Conservation (phyloP, 2,888 invertebrate species). For the Neuroscelio doddi region DNA sequence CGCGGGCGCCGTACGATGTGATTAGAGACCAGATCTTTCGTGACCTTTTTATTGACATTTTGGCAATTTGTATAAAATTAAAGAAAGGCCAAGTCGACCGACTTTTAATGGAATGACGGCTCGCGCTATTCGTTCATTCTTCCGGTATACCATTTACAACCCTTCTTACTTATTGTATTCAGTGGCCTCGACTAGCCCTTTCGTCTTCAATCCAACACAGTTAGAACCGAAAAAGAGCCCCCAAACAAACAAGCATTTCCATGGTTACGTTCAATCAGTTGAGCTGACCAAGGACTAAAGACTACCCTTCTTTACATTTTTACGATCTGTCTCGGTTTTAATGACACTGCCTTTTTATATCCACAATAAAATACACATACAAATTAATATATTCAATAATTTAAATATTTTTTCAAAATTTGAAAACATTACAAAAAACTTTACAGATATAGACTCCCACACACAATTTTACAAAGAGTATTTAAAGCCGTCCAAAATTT, state of each 20-base stretch:
- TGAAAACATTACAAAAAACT: no score
- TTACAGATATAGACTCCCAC: no score
- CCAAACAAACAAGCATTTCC: slow-evolving; percentile 45
- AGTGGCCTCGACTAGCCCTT: slow-evolving; percentile 41
- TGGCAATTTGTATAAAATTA: no score
- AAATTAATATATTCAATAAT: no score
- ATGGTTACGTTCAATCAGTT: slow-evolving; percentile 46
- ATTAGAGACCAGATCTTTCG: no score
- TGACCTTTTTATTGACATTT: no score
- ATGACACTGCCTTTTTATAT: slow-evolving; percentile 33
- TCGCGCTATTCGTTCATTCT: slow-evolving; percentile 37
- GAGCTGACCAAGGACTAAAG: slow-evolving; percentile 42
- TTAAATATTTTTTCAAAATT: no score
- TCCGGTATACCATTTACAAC: slow-evolving; percentile 47
- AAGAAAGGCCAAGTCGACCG: slow-evolving; percentile 38
- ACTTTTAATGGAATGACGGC: slow-evolving; percentile 38
- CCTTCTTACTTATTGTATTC: slow-evolving; percentile 40
- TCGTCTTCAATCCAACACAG: slow-evolving; percentile 36
- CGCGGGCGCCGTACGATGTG: no score
- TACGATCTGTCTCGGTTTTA: slow-evolving; percentile 39
- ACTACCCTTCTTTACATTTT: slow-evolving; percentile 47
- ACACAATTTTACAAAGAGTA: no score
- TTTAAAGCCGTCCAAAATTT: no score
- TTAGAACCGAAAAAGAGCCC: slow-evolving; percentile 26
- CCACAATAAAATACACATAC: slow-evolving; percentile 26